Evolutionary conservation across 2,888 invertebrate species (phyloP).

Genomic region (Drosophila mimica): DNA sequence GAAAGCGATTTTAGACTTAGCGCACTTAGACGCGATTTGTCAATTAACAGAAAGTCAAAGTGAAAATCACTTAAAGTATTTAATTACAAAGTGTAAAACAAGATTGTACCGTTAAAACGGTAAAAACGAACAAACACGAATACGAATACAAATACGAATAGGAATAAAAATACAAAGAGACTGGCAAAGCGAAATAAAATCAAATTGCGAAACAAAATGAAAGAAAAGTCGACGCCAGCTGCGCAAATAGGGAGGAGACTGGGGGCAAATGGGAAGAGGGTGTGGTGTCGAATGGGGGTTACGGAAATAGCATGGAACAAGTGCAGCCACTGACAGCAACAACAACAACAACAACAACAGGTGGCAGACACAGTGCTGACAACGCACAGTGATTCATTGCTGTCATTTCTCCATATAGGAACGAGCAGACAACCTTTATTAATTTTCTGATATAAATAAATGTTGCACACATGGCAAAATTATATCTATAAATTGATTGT

Average conservation of each 20-base stretch:
- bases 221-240: constrained; percentile 41
- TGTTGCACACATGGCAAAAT: neutral
- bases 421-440: neutral
- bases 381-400: constrained; percentile 35
- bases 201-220: constrained; percentile 64
- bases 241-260: constrained; percentile 19
- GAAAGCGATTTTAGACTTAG: constrained; percentile 28
- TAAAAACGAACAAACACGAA: constrained; percentile 9
- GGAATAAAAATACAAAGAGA: constrained; percentile 37
- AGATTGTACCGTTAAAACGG: constrained; percentile 21
- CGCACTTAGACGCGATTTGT: constrained; percentile 48
- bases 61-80: constrained; percentile 74
- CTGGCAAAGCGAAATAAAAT: constrained; percentile 57
- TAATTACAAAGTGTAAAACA: constrained; percentile 68
- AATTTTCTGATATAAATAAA: constrained; percentile 5
- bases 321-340: constrained; percentile 33
- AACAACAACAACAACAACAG: constrained; percentile 59
- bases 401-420: too few relatives aligned
- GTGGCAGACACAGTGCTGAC: constrained; percentile 43
- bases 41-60: constrained; percentile 56
- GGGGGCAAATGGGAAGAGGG: constrained; percentile 1
- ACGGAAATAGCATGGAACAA: constrained; percentile 48
- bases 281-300: constrained; percentile 1
- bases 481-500: neutral
- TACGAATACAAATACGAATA: neutral